These are phyloP conservation scores for Prostheceraeus crozeri DNA, from an alignment of 2,888 invertebrate genomes.

Conservation along the genomic window DNA sequence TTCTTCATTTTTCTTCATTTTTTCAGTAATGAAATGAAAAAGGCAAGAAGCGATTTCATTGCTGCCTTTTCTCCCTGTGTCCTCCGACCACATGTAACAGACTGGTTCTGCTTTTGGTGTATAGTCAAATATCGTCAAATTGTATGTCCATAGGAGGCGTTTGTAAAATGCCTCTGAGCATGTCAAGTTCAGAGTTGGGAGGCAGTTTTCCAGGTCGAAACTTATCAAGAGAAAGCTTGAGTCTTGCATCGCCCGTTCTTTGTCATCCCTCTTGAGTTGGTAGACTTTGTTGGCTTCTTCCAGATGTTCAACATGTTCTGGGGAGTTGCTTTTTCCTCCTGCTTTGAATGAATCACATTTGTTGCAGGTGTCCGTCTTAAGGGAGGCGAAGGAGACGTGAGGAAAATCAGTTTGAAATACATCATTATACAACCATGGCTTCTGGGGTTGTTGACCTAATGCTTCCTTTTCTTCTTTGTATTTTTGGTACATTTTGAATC, in stretches of 20 bases:
- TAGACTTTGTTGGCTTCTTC: conserved; percentile 18
- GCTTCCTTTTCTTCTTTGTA: conserved; percentile 18
- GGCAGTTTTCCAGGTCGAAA: conserved; percentile 21
- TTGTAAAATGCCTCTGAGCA: conserved; percentile 25
- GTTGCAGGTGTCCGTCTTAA: conserved; percentile 26
- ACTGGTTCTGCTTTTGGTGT: conserved; percentile 4
- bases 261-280: conserved; percentile 13
- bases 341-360: background rate
- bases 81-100: conserved; percentile 23
- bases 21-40: conserved; percentile 14
- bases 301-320: conserved; percentile 17
- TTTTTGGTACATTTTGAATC: conserved; percentile 9
- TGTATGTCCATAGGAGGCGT: conserved; percentile 14
- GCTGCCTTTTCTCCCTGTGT: background rate
- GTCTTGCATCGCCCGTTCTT: background rate
- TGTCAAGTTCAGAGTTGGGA: conserved; percentile 20
- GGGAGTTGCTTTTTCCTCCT: background rate
- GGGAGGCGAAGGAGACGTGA: conserved; percentile 17
- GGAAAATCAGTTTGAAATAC: conserved; percentile 22
- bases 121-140: conserved; percentile 20
- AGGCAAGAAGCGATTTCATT: conserved; percentile 23
- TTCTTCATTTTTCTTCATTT: background rate
- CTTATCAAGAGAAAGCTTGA: conserved; percentile 7
- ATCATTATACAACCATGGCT: conserved; percentile 22
- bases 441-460: conserved; percentile 1